These are phyloP conservation scores for Sebastes kiyomatsui DNA, from an alignment of 2,797 vertebrate species.

Conservation along the genomic window DNA sequence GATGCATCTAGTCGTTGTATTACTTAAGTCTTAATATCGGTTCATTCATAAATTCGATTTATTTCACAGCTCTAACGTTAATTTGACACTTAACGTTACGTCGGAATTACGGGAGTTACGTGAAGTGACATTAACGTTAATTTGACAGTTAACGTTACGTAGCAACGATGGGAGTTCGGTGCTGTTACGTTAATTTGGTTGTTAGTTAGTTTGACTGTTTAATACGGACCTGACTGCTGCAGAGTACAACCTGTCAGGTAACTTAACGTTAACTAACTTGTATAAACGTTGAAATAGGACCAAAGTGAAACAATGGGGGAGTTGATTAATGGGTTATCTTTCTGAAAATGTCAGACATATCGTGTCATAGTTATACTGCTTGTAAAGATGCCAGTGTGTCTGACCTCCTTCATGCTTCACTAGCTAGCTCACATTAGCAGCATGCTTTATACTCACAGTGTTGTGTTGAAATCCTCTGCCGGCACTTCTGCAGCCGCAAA, in stretches of 20 bases:
- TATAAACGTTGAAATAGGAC: neutral
- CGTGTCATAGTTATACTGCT: too few species aligned
- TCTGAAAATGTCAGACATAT: neutral
- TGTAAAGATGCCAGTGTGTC: neutral
- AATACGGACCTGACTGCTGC: slow-evolving; percentile 19
- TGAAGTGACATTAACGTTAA: too few species aligned
- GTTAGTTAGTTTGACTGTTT: too few species aligned
- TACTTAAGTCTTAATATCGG: too few species aligned
- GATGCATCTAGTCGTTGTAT: neutral
- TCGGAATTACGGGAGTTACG: too few species aligned
- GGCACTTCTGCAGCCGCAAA: slow-evolving; percentile 64
- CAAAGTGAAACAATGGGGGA: fast-evolving
- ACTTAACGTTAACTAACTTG: neutral
- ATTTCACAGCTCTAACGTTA: too few species aligned
- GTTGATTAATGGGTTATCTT: fast-evolving
- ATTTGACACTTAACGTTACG: neutral
- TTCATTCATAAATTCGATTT: neutral
- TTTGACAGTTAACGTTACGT: neutral
- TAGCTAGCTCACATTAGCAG: slow-evolving; percentile 11
- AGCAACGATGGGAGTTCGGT: neutral
- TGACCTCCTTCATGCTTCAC: slow-evolving; percentile 38
- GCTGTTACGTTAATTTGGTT: neutral
- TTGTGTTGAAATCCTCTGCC: slow-evolving; percentile 57
- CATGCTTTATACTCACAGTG: slow-evolving; percentile 65
- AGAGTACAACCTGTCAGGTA: neutral